A percentile compares a stretch with the other conserved stretches of the same genome.
These are phyloP conservation scores for Ammodytes dubius DNA, from an alignment of 2,113 vertebrate genomes.

Conservation along the genomic window DNA sequence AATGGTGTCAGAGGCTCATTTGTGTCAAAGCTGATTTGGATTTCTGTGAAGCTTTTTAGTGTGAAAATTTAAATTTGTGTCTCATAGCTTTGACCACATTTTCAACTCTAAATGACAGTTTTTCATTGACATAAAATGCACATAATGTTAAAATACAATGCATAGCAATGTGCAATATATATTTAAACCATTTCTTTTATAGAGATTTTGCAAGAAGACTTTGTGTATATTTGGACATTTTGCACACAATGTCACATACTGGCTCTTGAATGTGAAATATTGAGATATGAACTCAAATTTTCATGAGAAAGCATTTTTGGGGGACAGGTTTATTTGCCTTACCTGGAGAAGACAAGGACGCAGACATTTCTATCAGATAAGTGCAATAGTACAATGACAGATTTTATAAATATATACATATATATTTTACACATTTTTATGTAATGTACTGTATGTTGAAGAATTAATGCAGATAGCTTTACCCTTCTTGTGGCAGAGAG, in stretches of 20 bases:
- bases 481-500: not conserved
- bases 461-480: not conserved
- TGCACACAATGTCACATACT: not conserved
- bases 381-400: not conserved
- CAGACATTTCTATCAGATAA: not conserved
- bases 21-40: not conserved
- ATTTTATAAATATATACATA: no score
- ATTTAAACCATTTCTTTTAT: not conserved
- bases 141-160: not conserved
- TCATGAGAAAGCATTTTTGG: not conserved
- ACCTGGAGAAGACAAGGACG: not conserved
- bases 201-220: not conserved
- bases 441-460: no score
- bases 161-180: not conserved
- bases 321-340: not conserved
- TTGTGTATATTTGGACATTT: not conserved
- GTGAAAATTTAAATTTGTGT: not conserved
- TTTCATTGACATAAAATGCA: not conserved
- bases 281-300: not conserved
- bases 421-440: no score
- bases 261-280: not conserved
- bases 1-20: not conserved
- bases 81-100: not conserved
- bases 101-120: not conserved
- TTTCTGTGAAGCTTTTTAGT: constrained; percentile 16